phyloP scores from a whole-genome alignment of 2,888 invertebrate genomes.

The Antheraea assamensis region DNA sequence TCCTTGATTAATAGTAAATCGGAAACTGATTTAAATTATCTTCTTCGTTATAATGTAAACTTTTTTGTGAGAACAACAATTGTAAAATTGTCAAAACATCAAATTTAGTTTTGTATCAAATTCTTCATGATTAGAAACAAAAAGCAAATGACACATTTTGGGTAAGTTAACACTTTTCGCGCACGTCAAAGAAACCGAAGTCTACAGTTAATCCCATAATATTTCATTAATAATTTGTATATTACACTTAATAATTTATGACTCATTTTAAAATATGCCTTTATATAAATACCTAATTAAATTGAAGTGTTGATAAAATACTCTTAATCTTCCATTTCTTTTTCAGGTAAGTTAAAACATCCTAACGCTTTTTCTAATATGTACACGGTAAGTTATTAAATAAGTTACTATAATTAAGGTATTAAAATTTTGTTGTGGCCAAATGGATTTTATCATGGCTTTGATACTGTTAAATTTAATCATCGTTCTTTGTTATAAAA shows the following conservation, averaged over 20 bases:
- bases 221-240: too few relatives aligned
- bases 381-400: slow-evolving; percentile 33
- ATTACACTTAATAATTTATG: not conserved
- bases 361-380: slow-evolving; percentile 27
- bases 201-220: too few relatives aligned
- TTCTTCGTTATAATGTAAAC: too few relatives aligned
- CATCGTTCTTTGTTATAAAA: not conserved
- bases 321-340: slow-evolving; percentile 9
- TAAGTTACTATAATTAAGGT: slow-evolving; percentile 32
- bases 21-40: too few relatives aligned
- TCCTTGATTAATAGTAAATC: too few relatives aligned
- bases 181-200: too few relatives aligned
- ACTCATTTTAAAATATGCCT: not conserved
- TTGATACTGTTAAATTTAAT: not conserved
- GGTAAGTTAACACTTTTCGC: not conserved
- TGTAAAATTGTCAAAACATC: too few relatives aligned
- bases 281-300: not conserved
- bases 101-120: not conserved
- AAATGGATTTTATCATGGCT: slow-evolving; percentile 35
- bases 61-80: too few relatives aligned
- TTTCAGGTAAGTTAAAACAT: slow-evolving; percentile 28
- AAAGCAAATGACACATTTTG: not conserved
- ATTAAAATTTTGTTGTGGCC: slow-evolving; percentile 37
- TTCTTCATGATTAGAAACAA: not conserved
- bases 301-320: not conserved